These are phyloP conservation scores for Poeciliopsis infans DNA, from an alignment of 2,797 vertebrate species.

Conservation along the genomic window DNA sequence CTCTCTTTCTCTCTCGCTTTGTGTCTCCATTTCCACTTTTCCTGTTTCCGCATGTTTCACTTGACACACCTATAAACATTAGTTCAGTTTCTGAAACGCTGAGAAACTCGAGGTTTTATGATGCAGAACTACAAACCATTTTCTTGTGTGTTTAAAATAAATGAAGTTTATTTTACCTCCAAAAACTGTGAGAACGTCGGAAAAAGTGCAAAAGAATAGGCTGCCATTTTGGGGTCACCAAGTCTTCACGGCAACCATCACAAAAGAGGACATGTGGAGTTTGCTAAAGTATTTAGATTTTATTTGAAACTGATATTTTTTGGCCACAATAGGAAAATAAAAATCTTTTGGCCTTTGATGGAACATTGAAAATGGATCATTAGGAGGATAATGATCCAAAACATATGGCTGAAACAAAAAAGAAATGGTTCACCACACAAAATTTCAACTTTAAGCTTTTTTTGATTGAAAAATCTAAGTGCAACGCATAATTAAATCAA, in stretches of 20 bases:
- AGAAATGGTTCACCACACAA: not conserved
- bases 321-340: not conserved
- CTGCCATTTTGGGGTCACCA: not conserved
- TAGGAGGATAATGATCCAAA: not conserved
- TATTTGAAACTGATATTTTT: not conserved
- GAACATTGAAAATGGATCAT: not conserved
- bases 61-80: conserved; percentile 1
- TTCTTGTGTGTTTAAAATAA: not conserved
- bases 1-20: conserved; percentile 28
- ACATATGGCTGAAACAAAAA: not conserved
- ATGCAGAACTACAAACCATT: not conserved
- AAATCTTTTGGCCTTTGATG: not conserved
- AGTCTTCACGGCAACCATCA: not conserved
- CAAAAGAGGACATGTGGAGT: not conserved
- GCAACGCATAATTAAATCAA: not conserved
- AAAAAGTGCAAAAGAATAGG: not conserved
- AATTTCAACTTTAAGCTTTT: not conserved
- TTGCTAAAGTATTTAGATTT: not conserved
- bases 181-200: not conserved
- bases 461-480: not conserved
- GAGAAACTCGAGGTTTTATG: not conserved
- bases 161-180: not conserved
- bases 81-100: not conserved
- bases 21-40: conserved; percentile 38
- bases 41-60: conserved; percentile 32